Evolutionary conservation across 2,113 vertebrate genomes (phyloP), one percentile per base, ranked within the genome.

Genomic region (Thunnus thynnus): DNA sequence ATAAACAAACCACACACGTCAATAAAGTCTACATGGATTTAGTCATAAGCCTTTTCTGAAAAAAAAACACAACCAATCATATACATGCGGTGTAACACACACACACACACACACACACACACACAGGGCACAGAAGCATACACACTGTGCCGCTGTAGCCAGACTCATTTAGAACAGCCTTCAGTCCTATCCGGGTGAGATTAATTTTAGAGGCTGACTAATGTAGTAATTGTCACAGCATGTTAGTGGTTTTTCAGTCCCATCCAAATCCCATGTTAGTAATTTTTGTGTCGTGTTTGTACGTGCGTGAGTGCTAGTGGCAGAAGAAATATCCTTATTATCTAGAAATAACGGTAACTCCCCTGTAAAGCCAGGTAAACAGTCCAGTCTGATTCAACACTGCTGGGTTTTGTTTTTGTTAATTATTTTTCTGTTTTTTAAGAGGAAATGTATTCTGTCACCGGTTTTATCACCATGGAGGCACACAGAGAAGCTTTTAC

Each of bases 191-290:
- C 86, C 10, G 63, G 71, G 50, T 63, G 62, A 79, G 86, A 80
- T 83, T 91, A 79, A 87, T 91, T 89, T 89, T 86, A 85, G 87
- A 78, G 78, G 66, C 84, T 87, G 85, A 88, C 81, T 88, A 86
- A 87, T 82, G 77, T 61, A 12, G 80, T 84, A 84, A 90, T 90
- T 91, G 74, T 90, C 89, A 88, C 84, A 88, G 83, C 78, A 61
- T 78, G 85, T 88, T 75, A 70, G 61, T 77, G 67, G 16, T 86
- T 86, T 87, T 84, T 84, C 71, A 81, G 74, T 57, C 71, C 13
- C 47, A 76, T 83, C 75, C 32, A 73, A 83, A 86, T 86, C 81
- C 83, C 81, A 72, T 76, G 80, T 72, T 80, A 51, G 70, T 84
- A 51, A 69, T 76, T 72, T 79, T 61, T 57, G 25, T 32, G 48